Evolutionary conservation across 2,113 vertebrate genomes (phyloP), one percentile per base, ranked within the genome.

Genomic region (Myiagra hebetior): DNA sequence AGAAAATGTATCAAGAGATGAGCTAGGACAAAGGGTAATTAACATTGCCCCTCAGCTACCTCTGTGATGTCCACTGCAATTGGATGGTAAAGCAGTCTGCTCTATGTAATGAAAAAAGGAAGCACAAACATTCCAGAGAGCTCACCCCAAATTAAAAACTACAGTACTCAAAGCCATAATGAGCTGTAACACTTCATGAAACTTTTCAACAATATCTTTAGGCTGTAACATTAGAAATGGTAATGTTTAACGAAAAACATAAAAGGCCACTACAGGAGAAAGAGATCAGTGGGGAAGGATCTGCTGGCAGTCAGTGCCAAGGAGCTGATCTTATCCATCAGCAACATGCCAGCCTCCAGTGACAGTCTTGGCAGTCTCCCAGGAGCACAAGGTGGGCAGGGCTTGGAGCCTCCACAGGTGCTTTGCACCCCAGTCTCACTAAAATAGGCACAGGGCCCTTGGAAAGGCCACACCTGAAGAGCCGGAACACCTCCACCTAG

Each of bases 11-110:
- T 67, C 59, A 41, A 73, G 79, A 91, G 85, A 92, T 3, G 17
- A 88, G 39, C 31, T 72, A 44, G 78, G 83, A 89, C 62, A 93
- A 70, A 93, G 77, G 79, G 65, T 83, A 91, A 93, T 96, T 90
- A 88, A 85, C 79, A 64, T 15, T 81, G 62, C 47, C 85, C 73
- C 74, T 92, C 86, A 69, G 80, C 85, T 87, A 62, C n/a, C 44
- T 63, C 89, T 49, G 0, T 68, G 65, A 96, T 93, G 57, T 84
- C 62, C 75, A 42, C 44, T 56, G 87, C 82, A 94, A 96, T 85
- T 90, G 92, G 87, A 79, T n/a, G 13, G 94, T 75, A 62, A 94
- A 96, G 59, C 63, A 88, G 41, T 31, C 10, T 22, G 59, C 73
- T 93, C 77, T 72, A 70, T 13, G 5, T 50, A 42, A 70, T 41